Base-by-base conservation (phyloP, 2,797 vertebrate genomes). In the Danio kyathit region DNA sequence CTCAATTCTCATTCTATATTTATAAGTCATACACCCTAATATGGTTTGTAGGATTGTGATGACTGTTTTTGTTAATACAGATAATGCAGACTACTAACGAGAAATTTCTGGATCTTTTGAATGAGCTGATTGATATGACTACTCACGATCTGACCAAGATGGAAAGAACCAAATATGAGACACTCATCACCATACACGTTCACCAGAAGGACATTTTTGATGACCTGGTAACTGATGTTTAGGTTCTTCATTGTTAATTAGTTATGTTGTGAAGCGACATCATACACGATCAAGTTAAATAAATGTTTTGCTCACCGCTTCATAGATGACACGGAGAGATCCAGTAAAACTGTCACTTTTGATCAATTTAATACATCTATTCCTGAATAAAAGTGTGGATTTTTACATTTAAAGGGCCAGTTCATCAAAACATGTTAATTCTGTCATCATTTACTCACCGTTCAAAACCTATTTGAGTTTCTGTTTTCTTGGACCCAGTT, bases 121-220 rank as follows among this genome's bases (percentile, higher is more conserved):
- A 96, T 75, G 84, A 93, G 85, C 90, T 96, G 82, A 96, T 96
- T 76, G 95, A 95, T 85, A 94, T 94, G 95, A 93, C 96, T 43
- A 96, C 95, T 69, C 87, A 84, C 29, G 91, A 96, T 81, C 89
- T 96, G 83, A 95, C 93, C 87, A 94, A 89, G 83, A 95, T 94
- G 56, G 95, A 96, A 17, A 92, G 95, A 82, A 96, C 93, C 38
- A 95, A 96, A 86, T 96, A 95, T 3, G 96, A 96, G 88, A 96
- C 96, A 0, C 93, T 96, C 56, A 95, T 96, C 86, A 96, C 96
- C 78, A 95, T 96, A 90, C 96, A 96, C 17, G 95, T 96, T 77
- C 96, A 96, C 86, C 96, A 96, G 91, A 95, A 95, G 76, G 96
- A 96, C 90, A 96, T 96, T 85, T 96, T 96, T 72, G 92, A 96